Percentiles rank a stretch among this genome's conserved stretches.
Evolutionary conservation across 1,140 invertebrate genomes (phyloP).

Genomic region (Chelonus insularis): DNA sequence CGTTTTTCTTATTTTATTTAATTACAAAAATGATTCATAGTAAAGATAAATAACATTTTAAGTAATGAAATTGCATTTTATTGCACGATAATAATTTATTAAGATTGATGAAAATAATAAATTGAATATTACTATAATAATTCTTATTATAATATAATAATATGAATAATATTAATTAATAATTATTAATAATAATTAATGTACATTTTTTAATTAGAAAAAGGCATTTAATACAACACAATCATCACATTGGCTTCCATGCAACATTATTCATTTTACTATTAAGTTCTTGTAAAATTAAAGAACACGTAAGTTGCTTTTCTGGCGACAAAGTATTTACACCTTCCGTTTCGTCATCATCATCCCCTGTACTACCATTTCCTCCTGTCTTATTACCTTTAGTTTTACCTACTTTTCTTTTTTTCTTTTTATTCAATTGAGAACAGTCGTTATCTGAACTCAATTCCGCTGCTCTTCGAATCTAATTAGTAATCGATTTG

Average conservation of each 20-base stretch:
- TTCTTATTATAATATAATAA: too few species aligned
- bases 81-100: too few species aligned
- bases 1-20: too few species aligned
- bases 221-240: background rate
- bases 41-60: too few species aligned
- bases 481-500: too few species aligned
- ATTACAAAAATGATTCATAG: too few species aligned
- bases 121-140: too few species aligned
- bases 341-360: constrained; percentile 64
- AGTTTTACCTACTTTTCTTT: constrained; percentile 58
- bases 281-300: constrained; percentile 74
- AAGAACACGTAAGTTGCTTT: constrained; percentile 63
- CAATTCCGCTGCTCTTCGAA: constrained; percentile 57
- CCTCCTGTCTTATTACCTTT: constrained; percentile 52
- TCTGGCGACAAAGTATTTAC: constrained; percentile 60
- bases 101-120: too few species aligned
- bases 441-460: constrained; percentile 58
- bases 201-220: background rate
- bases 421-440: constrained; percentile 58
- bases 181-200: background rate
- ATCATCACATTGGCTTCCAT: constrained; percentile 64
- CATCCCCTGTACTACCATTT: constrained; percentile 56
- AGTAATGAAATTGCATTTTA: too few species aligned
- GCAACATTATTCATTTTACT: constrained; percentile 70
- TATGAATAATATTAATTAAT: too few species aligned